phyloP scores from a whole-genome alignment of 2,797 vertebrate species.

The Gorsachius magnificus region DNA sequence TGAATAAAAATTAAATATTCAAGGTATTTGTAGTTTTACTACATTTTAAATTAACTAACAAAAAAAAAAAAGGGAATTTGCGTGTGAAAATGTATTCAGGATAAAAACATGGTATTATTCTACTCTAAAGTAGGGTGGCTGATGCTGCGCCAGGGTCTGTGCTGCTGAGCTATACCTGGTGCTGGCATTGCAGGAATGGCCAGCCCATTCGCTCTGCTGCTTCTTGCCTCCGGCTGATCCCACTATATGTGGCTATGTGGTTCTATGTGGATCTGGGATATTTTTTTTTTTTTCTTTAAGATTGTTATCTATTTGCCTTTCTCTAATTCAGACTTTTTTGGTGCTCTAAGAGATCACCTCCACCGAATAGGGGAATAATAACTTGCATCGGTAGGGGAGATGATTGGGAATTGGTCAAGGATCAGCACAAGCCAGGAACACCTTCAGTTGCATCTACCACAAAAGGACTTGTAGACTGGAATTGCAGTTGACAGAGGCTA shows the following conservation, averaged over 20 bases:
- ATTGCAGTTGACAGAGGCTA: accelerated
- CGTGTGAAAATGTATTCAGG: not conserved
- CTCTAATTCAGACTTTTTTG: not conserved
- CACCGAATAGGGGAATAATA: not conserved
- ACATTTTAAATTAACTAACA: not conserved
- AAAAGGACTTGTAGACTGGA: not conserved
- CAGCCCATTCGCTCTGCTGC: not conserved
- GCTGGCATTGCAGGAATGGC: not conserved
- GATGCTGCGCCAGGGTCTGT: not conserved
- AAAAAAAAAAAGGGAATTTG: not conserved
- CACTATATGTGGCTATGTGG: not conserved
- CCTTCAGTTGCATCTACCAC: not conserved
- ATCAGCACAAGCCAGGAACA: not conserved
- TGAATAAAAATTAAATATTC: not conserved
- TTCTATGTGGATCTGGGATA: not conserved
- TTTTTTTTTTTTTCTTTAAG: not conserved
- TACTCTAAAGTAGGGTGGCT: not conserved
- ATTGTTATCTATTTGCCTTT: not conserved
- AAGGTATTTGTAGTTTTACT: not conserved
- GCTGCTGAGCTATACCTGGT: not conserved
- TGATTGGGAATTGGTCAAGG: not conserved
- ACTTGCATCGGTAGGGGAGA: not conserved
- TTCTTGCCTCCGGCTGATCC: not conserved
- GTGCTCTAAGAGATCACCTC: not conserved
- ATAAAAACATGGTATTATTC: not conserved